phyloP scores from a whole-genome alignment of 2,797 vertebrate genomes.

The Natrix natrix region DNA sequence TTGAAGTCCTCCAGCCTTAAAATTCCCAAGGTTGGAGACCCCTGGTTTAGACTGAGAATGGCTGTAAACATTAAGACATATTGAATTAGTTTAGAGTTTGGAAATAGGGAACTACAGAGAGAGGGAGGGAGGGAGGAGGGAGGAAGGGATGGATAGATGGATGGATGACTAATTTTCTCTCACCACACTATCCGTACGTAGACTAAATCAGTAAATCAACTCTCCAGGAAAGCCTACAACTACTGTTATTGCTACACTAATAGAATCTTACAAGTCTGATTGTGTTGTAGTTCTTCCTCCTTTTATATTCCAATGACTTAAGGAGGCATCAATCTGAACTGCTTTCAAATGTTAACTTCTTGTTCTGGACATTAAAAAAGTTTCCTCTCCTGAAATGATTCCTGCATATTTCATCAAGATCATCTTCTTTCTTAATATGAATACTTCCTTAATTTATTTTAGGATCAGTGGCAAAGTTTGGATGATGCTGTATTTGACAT shows the following conservation, averaged over 20 bases:
- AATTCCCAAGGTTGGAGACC: too few relatives aligned
- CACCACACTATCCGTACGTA: background rate
- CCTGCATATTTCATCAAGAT: background rate
- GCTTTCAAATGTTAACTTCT: background rate
- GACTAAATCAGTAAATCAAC: background rate
- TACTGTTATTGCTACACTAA: background rate
- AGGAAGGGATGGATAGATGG: too few relatives aligned
- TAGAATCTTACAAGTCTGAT: background rate
- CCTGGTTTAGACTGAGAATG: background rate
- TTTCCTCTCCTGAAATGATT: background rate
- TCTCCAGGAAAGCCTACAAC: background rate
- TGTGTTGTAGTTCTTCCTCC: background rate
- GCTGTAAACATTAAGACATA: background rate
- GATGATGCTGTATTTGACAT: background rate
- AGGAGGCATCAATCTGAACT: background rate
- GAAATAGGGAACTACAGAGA: background rate
- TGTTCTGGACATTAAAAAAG: background rate
- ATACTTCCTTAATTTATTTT: background rate
- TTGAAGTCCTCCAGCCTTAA: too few relatives aligned
- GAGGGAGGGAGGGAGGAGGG: background rate
- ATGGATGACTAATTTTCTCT: background rate
- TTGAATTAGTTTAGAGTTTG: background rate
- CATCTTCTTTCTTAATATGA: background rate
- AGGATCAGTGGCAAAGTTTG: background rate
- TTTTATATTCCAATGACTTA: background rate